Conservation (phyloP, 1,140 invertebrate species). For the Orussus abietinus region DNA sequence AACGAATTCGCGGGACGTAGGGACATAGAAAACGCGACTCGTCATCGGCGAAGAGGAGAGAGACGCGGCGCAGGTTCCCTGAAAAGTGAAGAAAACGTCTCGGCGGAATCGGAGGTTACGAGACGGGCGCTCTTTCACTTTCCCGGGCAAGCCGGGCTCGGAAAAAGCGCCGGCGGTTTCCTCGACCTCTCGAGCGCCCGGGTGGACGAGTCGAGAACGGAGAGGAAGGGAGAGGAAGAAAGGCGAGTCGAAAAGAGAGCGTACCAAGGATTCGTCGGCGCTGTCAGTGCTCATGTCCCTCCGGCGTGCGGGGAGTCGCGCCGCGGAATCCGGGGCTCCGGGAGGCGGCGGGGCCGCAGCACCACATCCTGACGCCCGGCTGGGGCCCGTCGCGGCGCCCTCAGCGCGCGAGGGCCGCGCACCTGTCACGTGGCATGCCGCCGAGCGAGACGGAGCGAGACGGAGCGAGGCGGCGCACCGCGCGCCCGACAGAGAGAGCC, state of each 20-base stretch:
- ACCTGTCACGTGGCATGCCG: constrained; percentile 36
- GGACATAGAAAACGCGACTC: too few relatives aligned
- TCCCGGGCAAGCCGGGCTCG: too few relatives aligned
- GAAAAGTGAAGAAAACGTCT: too few relatives aligned
- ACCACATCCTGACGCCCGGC: too few relatives aligned
- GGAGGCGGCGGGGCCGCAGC: constrained; percentile 2
- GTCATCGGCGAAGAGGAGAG: too few relatives aligned
- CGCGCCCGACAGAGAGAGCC: not conserved
- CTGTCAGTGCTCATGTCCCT: constrained; percentile 54
- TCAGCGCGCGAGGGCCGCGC: constrained; percentile 9
- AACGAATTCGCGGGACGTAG: too few relatives aligned
- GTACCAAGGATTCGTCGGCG: constrained; percentile 54
- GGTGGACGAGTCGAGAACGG: constrained; percentile 4
- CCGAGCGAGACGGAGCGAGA: constrained; percentile 5
- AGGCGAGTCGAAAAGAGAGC: constrained; percentile 23
- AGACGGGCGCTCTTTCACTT: too few relatives aligned
- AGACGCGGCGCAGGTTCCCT: too few relatives aligned
- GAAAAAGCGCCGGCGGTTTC: too few relatives aligned
- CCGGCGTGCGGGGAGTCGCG: constrained; percentile 32
- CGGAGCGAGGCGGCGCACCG: constrained; percentile 2
- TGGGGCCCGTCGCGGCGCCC: constrained; percentile 2
- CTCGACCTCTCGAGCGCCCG: too few relatives aligned
- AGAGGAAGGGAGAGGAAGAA: constrained; percentile 16
- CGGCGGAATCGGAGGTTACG: too few relatives aligned
- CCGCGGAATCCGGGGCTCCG: too few relatives aligned